These are phyloP conservation scores for Spisula solida DNA, from an alignment of 2,888 invertebrate species.

Conservation along the genomic window DNA sequence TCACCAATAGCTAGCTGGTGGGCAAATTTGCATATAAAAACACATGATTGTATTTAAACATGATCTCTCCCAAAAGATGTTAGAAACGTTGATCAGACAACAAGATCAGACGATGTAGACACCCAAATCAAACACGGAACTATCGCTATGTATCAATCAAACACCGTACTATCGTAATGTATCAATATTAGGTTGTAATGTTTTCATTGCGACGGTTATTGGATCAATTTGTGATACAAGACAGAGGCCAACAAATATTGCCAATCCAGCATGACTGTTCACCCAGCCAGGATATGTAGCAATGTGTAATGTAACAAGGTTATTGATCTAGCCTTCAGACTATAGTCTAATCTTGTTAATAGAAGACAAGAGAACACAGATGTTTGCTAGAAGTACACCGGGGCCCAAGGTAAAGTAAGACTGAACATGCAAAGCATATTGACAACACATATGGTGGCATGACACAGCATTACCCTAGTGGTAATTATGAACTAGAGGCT, in stretches of 20 bases:
- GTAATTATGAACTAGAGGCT: neutral
- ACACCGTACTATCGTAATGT: too few species aligned
- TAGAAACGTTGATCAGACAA: too few species aligned
- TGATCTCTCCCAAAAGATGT: too few species aligned
- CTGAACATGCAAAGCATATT: neutral
- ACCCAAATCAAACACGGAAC: too few species aligned
- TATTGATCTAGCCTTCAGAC: neutral
- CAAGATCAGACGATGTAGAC: too few species aligned
- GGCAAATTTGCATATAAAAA: too few species aligned
- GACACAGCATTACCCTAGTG: neutral
- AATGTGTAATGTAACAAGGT: neutral
- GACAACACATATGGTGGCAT: conserved; percentile 8
- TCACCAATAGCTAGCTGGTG: too few species aligned
- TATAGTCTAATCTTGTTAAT: conserved; percentile 1
- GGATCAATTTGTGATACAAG: conserved; percentile 4
- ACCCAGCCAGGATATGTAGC: neutral
- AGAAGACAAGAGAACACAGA: neutral
- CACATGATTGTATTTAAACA: too few species aligned
- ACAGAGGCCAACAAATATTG: neutral
- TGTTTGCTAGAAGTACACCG: neutral
- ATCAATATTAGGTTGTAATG: neutral
- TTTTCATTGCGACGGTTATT: neutral
- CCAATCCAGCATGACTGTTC: neutral
- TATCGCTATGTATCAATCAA: neutral
- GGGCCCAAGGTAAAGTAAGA: neutral